Conservation (phyloP, 2,797 vertebrate genomes). For the Cirrhinus mrigala region DNA sequence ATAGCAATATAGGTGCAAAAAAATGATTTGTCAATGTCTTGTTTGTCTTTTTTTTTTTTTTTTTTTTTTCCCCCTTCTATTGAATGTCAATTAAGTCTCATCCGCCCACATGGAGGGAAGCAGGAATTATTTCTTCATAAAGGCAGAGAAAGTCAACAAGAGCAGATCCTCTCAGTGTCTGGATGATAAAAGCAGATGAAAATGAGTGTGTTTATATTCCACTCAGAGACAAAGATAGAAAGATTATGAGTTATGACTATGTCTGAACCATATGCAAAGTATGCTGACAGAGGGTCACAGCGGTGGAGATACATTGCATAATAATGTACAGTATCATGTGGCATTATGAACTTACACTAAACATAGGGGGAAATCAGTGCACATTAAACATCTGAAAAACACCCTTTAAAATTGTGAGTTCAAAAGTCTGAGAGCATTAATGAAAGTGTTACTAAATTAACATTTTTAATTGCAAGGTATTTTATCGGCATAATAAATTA, state of each 20-base stretch:
- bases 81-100: neutral
- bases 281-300: neutral
- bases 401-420: neutral
- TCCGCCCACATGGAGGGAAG: neutral
- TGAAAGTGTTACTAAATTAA: neutral
- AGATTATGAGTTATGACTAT: conserved; percentile 28
- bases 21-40: no score
- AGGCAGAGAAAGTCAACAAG: conserved; percentile 2
- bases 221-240: conserved; percentile 3
- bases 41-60: no score
- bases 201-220: conserved; percentile 17
- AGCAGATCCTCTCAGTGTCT: conserved; percentile 13
- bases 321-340: conserved; percentile 6
- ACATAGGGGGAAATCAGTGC: neutral
- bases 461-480: neutral
- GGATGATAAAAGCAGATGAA: conserved; percentile 42
- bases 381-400: neutral
- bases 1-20: no score
- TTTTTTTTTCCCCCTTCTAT: neutral
- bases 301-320: neutral
- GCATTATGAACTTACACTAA: neutral
- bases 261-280: conserved; percentile 31
- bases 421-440: neutral
- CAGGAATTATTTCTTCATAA: no score
- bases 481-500: neutral